Base-by-base conservation (phyloP, 2,797 vertebrate genomes). In the Lophotriccus pileatus region DNA sequence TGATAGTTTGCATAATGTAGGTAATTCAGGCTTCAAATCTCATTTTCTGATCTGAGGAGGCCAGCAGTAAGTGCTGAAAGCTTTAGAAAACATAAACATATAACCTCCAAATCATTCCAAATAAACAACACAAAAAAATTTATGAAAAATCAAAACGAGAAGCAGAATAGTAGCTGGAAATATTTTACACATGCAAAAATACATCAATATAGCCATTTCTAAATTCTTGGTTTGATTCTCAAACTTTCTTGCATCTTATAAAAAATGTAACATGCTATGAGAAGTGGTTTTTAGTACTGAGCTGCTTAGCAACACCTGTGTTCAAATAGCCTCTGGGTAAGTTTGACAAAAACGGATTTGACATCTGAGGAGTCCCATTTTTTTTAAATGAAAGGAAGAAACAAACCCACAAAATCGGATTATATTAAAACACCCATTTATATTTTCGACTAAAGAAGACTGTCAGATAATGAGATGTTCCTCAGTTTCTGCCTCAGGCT, bases 241-340 rank as follows among this genome's bases (percentile, higher is more conserved):
- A 74, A 85, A 70, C 68, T 72, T 90, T 89, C 84, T 41, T 67
- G 15, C 49, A 75, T 23, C 58, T 87, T 73, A 87, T 68, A 55
- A 93, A 87, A 95, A 87, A 89, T 23, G n/a, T 28, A 94, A 77
- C 37, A 55, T 12, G 19, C 25, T 41, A 50, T 12, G 9, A 94
- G 74, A 90, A 87, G 66, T 32, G 59, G 1, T 81, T 87, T 91
- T 75, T 37, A 66, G 22, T 73, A 80, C 18, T 69, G 63, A 86
- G 79, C 82, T 93, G 87, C 89, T 89, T 63, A 93, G 87, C 63
- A 96, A 91, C 87, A 96, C 79, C 87, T 88, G 74, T 17, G 7
- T 75, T 91, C 62, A 87, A 93, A 75, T 4, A 93, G 80, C 91
- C 85, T 73, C 44, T 2, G 3, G 89, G 15, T 28, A 70, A 63